Evolutionary conservation across 2,797 vertebrate genomes (phyloP), one percentile per base, ranked within the genome.

Genomic region (Gymnothorax reevesii): DNA sequence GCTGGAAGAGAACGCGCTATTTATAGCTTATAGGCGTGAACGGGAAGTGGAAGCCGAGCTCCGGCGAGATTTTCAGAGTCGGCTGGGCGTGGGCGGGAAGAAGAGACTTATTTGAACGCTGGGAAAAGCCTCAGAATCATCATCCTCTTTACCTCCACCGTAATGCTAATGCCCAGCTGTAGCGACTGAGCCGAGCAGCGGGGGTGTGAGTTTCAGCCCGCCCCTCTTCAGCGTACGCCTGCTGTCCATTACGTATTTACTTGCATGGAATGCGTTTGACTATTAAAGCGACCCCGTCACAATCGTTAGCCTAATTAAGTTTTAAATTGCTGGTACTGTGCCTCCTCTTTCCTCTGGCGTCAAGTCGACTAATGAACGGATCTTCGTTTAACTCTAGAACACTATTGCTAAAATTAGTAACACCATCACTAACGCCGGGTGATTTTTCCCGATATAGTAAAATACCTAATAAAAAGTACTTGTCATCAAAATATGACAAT

Each of bases 301-400:
- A 87, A 73, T 64, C 83, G 57, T 84, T 88, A 75, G 73, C 42
- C 57, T 59, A 79, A 86, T 86, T 77, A 86, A 85, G 86, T 86
- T 87, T 86, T 86, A 89, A 88, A 88, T 83, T 55, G 73, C 69
- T 52, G 84, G 84, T 49, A 54, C 22, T 66, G 84, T 22, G 17
- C 15, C n/a, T 57, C 22, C 77, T 52, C 33, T 71, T 55, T 82
- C 64, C 59, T 60, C 60, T 27, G 42, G 69, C 71, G n/a, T 73
- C 4, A 33, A 25, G 59, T 85, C 85, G 57, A 86, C 80, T 85
- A 87, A 88, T 59, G 84, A 83, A 88, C 86, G 33, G 57, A 83
- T 86, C 89, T 17, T 4, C 49, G 5, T 55, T 80, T 80, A 54
- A 20, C 20, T n/a, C n/a, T n/a, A n/a, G n/a, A n/a, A n/a, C n/a